phyloP scores from a whole-genome alignment of 2,797 vertebrate genomes.

The Champsocephalus gunnari region DNA sequence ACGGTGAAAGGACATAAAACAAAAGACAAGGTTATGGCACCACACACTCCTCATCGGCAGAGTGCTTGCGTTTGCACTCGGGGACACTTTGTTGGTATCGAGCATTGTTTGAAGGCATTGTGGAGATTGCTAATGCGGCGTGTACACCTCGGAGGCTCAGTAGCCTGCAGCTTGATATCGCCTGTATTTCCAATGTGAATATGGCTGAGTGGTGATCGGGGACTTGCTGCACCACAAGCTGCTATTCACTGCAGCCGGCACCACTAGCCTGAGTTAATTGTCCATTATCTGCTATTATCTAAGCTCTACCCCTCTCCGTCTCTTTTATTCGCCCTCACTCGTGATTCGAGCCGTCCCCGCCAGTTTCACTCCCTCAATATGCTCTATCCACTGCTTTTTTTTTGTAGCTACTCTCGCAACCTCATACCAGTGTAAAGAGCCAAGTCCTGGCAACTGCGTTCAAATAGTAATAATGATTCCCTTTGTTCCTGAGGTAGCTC shows the following conservation, averaged over 20 bases:
- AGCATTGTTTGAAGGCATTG: slow-evolving; percentile 80
- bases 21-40: slow-evolving; percentile 80
- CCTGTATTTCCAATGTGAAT: slow-evolving; percentile 77
- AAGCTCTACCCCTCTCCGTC: slow-evolving; percentile 69
- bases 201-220: slow-evolving; percentile 80
- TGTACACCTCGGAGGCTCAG: slow-evolving; percentile 75
- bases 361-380: slow-evolving; percentile 63
- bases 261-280: slow-evolving; percentile 81
- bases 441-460: slow-evolving; percentile 69
- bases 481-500: slow-evolving; percentile 70
- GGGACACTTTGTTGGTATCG: slow-evolving; percentile 78
- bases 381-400: slow-evolving; percentile 44
- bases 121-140: slow-evolving; percentile 79
- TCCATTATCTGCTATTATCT: slow-evolving; percentile 85
- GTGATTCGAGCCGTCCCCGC: slow-evolving; percentile 68
- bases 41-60: slow-evolving; percentile 57
- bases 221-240: slow-evolving; percentile 78
- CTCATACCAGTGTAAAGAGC: slow-evolving; percentile 44
- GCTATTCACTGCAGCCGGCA: slow-evolving; percentile 77
- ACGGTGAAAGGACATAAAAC: slow-evolving; percentile 78
- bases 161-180: slow-evolving; percentile 77
- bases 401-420: slow-evolving; percentile 48
- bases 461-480: slow-evolving; percentile 73
- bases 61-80: slow-evolving; percentile 79
- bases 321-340: slow-evolving; percentile 71